phyloP scores from a whole-genome alignment of 1,140 invertebrate genomes.

The Pseudomyrmex flavicornis region DNA sequence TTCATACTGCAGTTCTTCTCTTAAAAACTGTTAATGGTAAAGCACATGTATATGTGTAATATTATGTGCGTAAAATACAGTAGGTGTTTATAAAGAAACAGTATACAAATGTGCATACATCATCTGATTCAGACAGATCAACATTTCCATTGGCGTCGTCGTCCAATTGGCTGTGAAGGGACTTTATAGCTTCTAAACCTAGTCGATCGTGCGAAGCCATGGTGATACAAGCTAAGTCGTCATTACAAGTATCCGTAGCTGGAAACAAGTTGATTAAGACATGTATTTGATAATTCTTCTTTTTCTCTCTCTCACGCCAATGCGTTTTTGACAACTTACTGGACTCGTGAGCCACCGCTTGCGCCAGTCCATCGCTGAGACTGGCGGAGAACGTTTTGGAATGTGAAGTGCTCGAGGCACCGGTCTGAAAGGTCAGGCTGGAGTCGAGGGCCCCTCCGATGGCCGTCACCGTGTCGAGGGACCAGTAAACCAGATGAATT shows the following conservation, averaged over 20 bases:
- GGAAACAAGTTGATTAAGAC: conserved; percentile 25
- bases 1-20: conserved; percentile 97
- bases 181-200: conserved; percentile 94
- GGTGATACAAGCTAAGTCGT: conserved; percentile 90
- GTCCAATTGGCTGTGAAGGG: conserved; percentile 95
- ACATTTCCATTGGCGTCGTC: conserved; percentile 98
- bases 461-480: conserved; percentile 71
- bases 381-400: conserved; percentile 80
- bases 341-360: conserved; percentile 82
- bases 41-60: background rate
- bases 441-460: conserved; percentile 82
- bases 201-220: conserved; percentile 91
- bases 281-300: no score
- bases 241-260: conserved; percentile 86
- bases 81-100: background rate
- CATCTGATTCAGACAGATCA: conserved; percentile 97
- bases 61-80: background rate
- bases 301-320: no score
- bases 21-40: conserved; percentile 91
- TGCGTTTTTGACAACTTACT: conserved; percentile 68
- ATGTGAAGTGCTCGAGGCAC: conserved; percentile 72
- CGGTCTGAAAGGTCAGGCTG: conserved; percentile 75
- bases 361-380: conserved; percentile 81
- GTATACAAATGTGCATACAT: conserved; percentile 88
- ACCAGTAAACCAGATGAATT: conserved; percentile 80